A percentile compares a stretch with the other conserved stretches of the same genome.
These are phyloP conservation scores for Phycodurus eques DNA, from an alignment of 2,113 vertebrate genomes.

Conservation along the genomic window DNA sequence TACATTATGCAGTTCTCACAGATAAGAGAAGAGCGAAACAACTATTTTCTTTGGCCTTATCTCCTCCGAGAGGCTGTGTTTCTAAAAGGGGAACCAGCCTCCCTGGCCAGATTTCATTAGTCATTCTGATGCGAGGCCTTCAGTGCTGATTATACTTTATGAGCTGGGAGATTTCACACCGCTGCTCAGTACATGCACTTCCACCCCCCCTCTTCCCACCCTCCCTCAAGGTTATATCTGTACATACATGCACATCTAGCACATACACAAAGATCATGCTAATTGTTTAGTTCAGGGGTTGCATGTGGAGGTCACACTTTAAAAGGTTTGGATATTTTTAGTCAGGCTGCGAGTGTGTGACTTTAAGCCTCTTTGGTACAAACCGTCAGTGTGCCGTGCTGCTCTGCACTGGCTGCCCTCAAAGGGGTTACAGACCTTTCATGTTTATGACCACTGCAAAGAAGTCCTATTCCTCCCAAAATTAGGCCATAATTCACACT, in stretches of 20 bases:
- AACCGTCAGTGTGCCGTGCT: neutral
- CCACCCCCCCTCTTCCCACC: neutral
- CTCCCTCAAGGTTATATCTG: slow-evolving; percentile 11
- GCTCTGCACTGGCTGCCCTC: neutral
- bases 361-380: slow-evolving; percentile 22
- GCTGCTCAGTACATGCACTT: slow-evolving; percentile 17
- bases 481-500: slow-evolving; percentile 1
- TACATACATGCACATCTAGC: neutral
- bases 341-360: slow-evolving; percentile 29
- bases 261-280: slow-evolving; percentile 24
- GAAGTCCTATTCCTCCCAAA: slow-evolving; percentile 1
- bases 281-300: slow-evolving; percentile 58
- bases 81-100: slow-evolving; percentile 65
- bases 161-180: slow-evolving; percentile 44
- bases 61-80: slow-evolving; percentile 61
- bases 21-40: slow-evolving; percentile 67
- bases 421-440: neutral
- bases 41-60: slow-evolving; percentile 71
- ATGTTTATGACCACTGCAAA: slow-evolving; percentile 20
- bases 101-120: slow-evolving; percentile 62
- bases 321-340: slow-evolving; percentile 42
- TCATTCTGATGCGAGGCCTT: slow-evolving; percentile 60
- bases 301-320: slow-evolving; percentile 61
- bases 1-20: slow-evolving; percentile 68
- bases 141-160: slow-evolving; percentile 61